phyloP scores from a whole-genome alignment of 2,113 vertebrate genomes.

The Pterocles orientalis region DNA sequence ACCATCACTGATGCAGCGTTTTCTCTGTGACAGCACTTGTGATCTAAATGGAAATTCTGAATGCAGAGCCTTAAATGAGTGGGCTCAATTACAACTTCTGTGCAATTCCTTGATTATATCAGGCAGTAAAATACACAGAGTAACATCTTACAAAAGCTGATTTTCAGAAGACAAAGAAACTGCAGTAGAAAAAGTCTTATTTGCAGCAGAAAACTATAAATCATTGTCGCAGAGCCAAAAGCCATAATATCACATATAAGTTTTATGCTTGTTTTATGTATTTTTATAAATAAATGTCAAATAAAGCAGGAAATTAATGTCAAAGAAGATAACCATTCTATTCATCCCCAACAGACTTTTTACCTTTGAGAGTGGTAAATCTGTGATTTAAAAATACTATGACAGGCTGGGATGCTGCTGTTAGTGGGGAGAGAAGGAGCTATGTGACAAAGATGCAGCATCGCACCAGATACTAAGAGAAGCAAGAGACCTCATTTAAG shows the following conservation, averaged over 20 bases:
- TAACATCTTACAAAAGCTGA: not conserved
- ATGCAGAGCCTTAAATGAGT: not conserved
- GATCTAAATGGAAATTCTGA: not conserved
- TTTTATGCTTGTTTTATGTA: not conserved
- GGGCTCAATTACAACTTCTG: not conserved
- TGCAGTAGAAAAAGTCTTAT: not conserved
- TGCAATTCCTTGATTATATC: not conserved
- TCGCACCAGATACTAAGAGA: not conserved
- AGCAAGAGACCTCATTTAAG: not conserved
- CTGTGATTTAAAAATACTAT: not conserved
- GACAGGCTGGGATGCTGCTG: not conserved
- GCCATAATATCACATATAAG: not conserved
- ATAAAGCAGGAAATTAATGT: not conserved
- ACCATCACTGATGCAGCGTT: not conserved
- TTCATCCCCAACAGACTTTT: not conserved
- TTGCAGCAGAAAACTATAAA: not conserved
- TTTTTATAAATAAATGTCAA: not conserved
- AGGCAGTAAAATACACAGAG: not conserved
- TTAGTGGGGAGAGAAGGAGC: not conserved
- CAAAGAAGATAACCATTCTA: not conserved
- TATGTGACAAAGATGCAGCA: fast-evolving
- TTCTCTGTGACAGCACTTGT: not conserved
- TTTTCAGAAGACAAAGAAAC: not conserved
- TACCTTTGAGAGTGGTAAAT: not conserved
- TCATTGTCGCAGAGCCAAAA: not conserved